phyloP scores from a whole-genome alignment of 2,888 invertebrate genomes.

The Brachyopa scutellaris region DNA sequence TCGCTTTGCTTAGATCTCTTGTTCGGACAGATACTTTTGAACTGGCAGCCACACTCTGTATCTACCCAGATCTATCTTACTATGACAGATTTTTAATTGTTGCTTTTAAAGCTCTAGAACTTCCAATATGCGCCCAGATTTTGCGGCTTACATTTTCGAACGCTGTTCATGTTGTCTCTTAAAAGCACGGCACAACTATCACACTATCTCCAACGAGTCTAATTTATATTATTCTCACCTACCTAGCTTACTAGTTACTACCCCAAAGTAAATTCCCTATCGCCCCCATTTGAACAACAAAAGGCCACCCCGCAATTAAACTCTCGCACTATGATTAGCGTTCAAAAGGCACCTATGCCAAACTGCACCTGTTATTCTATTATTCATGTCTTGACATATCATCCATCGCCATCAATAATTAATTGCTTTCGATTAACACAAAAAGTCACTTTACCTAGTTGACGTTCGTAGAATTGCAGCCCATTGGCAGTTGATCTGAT shows the following conservation, averaged over 20 bases:
- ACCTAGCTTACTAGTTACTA: not conserved
- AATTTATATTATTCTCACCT: conserved; percentile 4
- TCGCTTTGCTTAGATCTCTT: too few species aligned
- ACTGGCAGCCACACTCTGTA: too few species aligned
- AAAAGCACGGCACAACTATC: not conserved
- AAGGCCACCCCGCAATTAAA: conserved; percentile 39
- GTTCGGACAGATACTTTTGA: too few species aligned
- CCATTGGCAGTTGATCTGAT: conserved; percentile 67
- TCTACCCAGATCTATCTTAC: too few species aligned
- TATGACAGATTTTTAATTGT: too few species aligned
- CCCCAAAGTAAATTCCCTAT: not conserved
- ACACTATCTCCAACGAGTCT: not conserved
- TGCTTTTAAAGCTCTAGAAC: too few species aligned
- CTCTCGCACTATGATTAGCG: conserved; percentile 38
- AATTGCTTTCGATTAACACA: conserved; percentile 72
- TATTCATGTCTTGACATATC: conserved; percentile 70
- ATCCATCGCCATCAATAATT: conserved; percentile 67
- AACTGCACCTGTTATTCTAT: conserved; percentile 52
- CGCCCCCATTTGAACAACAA: too few species aligned
- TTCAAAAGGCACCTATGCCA: conserved; percentile 39
- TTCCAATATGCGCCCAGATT: too few species aligned
- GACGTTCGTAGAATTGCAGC: conserved; percentile 46
- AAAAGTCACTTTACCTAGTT: conserved; percentile 68
- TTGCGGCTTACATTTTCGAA: too few species aligned
- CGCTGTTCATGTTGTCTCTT: too few species aligned